A percentile compares a stretch with the other conserved stretches of the same genome.
phyloP scores from a whole-genome alignment of 1,140 invertebrate species.

The Pseudachorutes palmiensis region DNA sequence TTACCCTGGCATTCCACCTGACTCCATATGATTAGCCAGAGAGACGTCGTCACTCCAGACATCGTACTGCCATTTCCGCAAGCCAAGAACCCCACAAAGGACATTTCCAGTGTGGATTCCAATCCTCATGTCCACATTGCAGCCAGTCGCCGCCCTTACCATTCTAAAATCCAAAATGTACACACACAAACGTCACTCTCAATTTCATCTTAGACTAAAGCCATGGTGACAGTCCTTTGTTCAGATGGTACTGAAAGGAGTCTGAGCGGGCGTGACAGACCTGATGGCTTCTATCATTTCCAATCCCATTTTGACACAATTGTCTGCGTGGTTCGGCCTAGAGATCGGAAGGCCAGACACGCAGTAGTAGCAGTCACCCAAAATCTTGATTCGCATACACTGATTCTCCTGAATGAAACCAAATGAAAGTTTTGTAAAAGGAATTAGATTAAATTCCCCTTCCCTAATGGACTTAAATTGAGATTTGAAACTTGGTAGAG shows the following conservation, averaged over 20 bases:
- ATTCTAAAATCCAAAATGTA: constrained; percentile 61
- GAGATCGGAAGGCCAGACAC: constrained; percentile 87
- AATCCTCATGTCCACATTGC: constrained; percentile 90
- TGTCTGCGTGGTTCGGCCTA: constrained; percentile 84
- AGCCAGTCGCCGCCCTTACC: constrained; percentile 74
- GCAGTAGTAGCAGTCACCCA: constrained; percentile 95
- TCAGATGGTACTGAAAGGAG: no score
- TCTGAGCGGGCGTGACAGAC: no score
- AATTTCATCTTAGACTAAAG: no score
- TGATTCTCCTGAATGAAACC: constrained; percentile 68
- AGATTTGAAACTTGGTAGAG: background rate
- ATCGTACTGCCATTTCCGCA: constrained; percentile 89
- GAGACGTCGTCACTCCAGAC: constrained; percentile 98
- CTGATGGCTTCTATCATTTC: constrained; percentile 94
- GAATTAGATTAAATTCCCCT: background rate
- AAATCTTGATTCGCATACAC: constrained; percentile 88
- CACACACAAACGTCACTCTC: background rate
- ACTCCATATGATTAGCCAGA: constrained; percentile 95
- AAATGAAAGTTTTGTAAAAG: constrained; percentile 16
- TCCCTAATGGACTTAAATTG: background rate
- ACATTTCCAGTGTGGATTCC: constrained; percentile 91
- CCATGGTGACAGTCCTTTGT: no score
- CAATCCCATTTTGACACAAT: constrained; percentile 92
- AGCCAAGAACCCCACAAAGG: constrained; percentile 87
- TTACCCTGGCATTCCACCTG: constrained; percentile 51